Evolutionary conservation across 2,888 invertebrate genomes (phyloP).

Genomic region (Mellilla xanthometata): DNA sequence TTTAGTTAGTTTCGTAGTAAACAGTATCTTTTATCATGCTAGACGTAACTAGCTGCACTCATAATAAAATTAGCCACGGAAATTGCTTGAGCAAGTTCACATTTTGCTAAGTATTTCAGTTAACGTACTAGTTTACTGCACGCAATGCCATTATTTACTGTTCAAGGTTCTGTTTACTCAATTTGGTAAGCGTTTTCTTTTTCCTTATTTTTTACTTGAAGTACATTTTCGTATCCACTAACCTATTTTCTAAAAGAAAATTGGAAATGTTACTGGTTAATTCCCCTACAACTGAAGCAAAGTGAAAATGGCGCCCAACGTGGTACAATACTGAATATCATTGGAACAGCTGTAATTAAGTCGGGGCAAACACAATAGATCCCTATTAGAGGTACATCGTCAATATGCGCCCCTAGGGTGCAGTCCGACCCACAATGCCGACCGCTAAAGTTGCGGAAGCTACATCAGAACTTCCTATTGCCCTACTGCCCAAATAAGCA

Average conservation of each 20-base stretch:
- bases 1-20: neutral
- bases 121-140: too few species aligned
- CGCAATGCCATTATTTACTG: too few species aligned
- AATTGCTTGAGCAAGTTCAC: too few species aligned
- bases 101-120: too few species aligned
- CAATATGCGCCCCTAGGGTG: slow-evolving; percentile 58
- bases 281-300: neutral
- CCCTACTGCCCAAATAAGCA: slow-evolving; percentile 11
- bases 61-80: too few species aligned
- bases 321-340: slow-evolving; percentile 15
- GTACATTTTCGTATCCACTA: too few species aligned
- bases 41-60: neutral
- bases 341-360: slow-evolving; percentile 44
- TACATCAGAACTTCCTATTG: slow-evolving; percentile 31
- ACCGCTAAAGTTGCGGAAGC: slow-evolving; percentile 24
- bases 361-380: slow-evolving; percentile 60
- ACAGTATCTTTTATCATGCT: slow-evolving; percentile 1
- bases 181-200: too few species aligned
- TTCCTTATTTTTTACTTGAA: too few species aligned
- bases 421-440: slow-evolving; percentile 33
- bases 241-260: too few species aligned
- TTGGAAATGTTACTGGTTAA: neutral
- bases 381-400: slow-evolving; percentile 58
- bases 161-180: too few species aligned
- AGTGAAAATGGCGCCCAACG: slow-evolving; percentile 18